These are phyloP conservation scores for Sminthurinus aureus DNA, from an alignment of 2,888 invertebrate genomes.

Conservation along the genomic window DNA sequence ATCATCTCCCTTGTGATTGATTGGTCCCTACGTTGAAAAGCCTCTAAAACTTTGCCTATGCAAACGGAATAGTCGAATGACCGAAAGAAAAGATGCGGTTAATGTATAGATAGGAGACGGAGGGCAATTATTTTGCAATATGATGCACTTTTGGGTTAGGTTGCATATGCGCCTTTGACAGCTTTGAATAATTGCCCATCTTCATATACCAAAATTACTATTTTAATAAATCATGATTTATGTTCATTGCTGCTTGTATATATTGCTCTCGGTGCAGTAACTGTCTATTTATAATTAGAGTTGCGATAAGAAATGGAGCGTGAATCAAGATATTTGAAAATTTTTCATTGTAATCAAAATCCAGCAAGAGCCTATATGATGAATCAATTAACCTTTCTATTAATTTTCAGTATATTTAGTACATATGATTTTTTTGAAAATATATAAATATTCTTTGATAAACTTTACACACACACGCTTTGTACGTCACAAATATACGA, in stretches of 20 bases:
- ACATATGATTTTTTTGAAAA: not conserved
- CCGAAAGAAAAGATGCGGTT: not conserved
- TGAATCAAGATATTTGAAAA: not conserved
- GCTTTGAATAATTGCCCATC: not conserved
- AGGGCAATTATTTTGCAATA: not conserved
- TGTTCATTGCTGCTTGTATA: not conserved
- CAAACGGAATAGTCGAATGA: not conserved
- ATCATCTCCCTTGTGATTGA: not conserved
- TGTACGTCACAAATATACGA: not conserved
- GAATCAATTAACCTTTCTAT: not conserved
- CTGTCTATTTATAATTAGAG: not conserved
- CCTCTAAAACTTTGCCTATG: not conserved
- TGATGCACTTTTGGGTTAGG: not conserved
- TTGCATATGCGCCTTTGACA: not conserved
- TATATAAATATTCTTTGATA: not conserved
- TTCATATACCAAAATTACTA: not conserved
- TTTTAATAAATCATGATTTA: not conserved
- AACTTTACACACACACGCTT: not conserved
- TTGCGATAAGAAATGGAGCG: not conserved
- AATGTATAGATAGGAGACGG: not conserved
- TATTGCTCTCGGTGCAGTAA: not conserved
- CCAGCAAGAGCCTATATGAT: not conserved
- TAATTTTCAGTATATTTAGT: not conserved
- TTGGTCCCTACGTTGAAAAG: not conserved
- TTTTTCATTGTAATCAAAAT: not conserved